A percentile compares a stretch with the other conserved stretches of the same genome.
phyloP scores from a whole-genome alignment of 2,113 vertebrate genomes.

The Eulacestoma nigropectus region DNA sequence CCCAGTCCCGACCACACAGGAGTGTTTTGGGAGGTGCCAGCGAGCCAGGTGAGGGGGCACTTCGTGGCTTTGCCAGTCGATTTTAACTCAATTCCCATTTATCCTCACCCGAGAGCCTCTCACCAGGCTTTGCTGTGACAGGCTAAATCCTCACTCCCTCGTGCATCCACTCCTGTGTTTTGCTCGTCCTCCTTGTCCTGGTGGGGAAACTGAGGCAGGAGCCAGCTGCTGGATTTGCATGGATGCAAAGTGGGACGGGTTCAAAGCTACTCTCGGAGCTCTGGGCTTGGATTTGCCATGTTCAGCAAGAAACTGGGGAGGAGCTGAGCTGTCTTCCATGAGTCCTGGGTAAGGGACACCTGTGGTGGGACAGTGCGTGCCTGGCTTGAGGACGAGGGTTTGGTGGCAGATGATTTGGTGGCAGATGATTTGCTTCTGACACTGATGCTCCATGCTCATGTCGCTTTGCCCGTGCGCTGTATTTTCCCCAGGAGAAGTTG shows the following conservation, averaged over 20 bases:
- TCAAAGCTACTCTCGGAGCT: neutral
- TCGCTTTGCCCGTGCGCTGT: rapidly evolving
- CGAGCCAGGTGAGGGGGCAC: rapidly evolving
- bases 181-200: neutral
- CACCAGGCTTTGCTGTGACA: neutral
- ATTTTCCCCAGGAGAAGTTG: rapidly evolving
- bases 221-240: neutral
- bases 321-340: neutral
- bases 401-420: neutral
- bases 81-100: neutral
- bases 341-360: neutral
- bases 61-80: rapidly evolving
- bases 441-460: rapidly evolving
- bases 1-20: rapidly evolving
- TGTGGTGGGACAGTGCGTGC: rapidly evolving
- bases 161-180: rapidly evolving
- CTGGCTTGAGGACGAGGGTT: rapidly evolving
- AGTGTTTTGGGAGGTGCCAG: neutral
- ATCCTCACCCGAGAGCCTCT: neutral
- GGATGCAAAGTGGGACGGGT: neutral
- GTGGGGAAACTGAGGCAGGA: constrained; percentile 18
- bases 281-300: neutral
- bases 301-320: neutral
- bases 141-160: neutral
- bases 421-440: neutral